A percentile compares a stretch with the other conserved stretches of the same genome.
Evolutionary conservation across 2,113 vertebrate species (phyloP).

Genomic region (Origma solitaria): DNA sequence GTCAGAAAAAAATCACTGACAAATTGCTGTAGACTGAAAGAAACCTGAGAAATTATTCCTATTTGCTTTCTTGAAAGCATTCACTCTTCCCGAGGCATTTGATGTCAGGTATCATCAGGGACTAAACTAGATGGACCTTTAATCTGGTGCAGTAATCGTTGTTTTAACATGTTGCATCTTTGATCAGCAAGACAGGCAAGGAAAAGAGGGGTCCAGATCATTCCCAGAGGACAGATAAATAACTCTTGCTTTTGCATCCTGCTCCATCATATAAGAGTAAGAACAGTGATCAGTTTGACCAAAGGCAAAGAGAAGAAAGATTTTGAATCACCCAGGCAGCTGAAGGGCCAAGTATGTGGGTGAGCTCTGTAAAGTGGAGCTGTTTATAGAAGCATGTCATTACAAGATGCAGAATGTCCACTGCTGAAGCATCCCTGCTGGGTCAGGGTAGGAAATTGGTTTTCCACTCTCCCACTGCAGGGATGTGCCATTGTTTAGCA

Average conservation of each 20-base stretch:
- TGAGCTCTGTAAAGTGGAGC: background rate
- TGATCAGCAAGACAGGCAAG: background rate
- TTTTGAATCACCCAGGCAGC: background rate
- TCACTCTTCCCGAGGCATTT: background rate
- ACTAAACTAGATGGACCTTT: background rate
- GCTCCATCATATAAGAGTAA: background rate
- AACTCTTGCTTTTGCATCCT: rapidly evolving
- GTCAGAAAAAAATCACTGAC: background rate
- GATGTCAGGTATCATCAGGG: background rate
- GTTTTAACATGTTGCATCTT: background rate
- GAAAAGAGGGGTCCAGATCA: background rate
- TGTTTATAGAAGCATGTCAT: background rate
- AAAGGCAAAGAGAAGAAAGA: background rate
- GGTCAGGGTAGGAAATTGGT: background rate
- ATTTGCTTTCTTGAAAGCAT: background rate
- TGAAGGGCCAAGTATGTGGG: background rate
- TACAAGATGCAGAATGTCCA: background rate
- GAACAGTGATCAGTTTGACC: background rate
- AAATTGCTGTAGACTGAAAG: background rate
- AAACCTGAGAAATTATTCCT: background rate
- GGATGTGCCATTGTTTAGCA: background rate
- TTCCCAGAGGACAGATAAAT: background rate
- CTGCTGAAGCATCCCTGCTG: background rate
- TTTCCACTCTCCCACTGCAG: background rate
- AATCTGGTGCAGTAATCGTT: background rate